phyloP scores from a whole-genome alignment of 2,113 vertebrate genomes.

The Sciurus niger region DNA sequence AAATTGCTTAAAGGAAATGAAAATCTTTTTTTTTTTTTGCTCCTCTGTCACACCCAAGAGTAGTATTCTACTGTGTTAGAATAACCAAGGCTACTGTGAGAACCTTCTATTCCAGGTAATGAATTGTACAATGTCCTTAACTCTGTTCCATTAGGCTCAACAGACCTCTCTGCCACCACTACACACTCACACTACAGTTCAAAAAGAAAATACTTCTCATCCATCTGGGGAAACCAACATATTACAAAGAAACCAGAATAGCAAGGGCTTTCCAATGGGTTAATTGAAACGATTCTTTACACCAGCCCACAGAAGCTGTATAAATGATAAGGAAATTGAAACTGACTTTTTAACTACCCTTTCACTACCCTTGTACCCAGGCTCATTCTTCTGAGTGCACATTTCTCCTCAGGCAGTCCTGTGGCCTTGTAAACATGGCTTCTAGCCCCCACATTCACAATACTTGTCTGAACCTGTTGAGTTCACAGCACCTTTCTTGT shows the following conservation, averaged over 20 bases:
- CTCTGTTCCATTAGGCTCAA: neutral
- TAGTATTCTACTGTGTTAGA: neutral
- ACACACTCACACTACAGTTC: neutral
- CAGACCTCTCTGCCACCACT: neutral
- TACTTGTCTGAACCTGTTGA: neutral
- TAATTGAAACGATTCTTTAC: neutral
- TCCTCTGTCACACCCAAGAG: neutral
- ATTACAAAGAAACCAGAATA: neutral
- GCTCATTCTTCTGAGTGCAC: neutral
- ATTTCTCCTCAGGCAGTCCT: neutral
- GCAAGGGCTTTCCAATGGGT: neutral
- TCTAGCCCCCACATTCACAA: neutral
- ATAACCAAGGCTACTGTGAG: neutral
- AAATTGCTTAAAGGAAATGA: constrained; percentile 13
- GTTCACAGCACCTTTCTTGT: neutral
- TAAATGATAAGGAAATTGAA: neutral
- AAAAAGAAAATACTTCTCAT: neutral
- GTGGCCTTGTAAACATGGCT: neutral
- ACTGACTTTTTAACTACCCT: neutral
- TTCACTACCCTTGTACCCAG: neutral
- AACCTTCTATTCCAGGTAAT: neutral
- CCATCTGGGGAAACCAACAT: neutral
- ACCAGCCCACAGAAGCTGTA: neutral
- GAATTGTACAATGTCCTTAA: neutral
- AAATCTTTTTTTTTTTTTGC: neutral